These are phyloP conservation scores for Irena cyanogastra DNA, from an alignment of 2,113 vertebrate genomes.

Conservation along the genomic window DNA sequence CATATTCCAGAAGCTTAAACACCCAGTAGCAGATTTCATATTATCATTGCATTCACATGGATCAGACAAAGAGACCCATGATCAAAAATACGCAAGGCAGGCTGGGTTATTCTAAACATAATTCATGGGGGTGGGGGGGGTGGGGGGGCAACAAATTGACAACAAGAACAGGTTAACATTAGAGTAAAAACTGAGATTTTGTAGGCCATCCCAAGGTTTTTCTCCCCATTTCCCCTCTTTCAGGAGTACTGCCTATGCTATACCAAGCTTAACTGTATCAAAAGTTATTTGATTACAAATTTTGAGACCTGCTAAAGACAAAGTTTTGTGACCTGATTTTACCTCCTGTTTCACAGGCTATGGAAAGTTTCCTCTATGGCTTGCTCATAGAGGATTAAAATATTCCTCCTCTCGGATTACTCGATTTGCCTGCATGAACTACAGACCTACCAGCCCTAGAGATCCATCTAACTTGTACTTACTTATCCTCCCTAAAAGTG, in stretches of 20 bases:
- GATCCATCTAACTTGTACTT: background rate
- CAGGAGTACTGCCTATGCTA: background rate
- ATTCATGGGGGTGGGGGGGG: rapidly evolving
- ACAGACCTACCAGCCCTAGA: background rate
- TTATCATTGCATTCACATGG: background rate
- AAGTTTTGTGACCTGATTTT: background rate
- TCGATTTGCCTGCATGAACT: background rate
- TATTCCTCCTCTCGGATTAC: background rate
- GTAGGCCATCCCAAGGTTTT: background rate
- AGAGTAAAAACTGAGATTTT: background rate
- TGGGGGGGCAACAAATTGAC: background rate
- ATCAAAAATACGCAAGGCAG: background rate
- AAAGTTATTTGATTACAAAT: background rate
- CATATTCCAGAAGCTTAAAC: background rate
- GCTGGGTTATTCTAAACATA: background rate
- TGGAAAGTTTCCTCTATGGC: background rate
- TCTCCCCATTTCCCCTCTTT: background rate
- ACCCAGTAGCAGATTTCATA: background rate
- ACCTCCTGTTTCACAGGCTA: background rate
- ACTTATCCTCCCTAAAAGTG: background rate
- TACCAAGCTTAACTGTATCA: background rate
- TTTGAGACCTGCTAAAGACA: background rate
- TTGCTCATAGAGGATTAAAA: background rate
- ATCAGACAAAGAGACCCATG: background rate
- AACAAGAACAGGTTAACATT: background rate